These are phyloP conservation scores for Marronus borbonicus DNA, from an alignment of 2,888 invertebrate genomes.

Conservation along the genomic window DNA sequence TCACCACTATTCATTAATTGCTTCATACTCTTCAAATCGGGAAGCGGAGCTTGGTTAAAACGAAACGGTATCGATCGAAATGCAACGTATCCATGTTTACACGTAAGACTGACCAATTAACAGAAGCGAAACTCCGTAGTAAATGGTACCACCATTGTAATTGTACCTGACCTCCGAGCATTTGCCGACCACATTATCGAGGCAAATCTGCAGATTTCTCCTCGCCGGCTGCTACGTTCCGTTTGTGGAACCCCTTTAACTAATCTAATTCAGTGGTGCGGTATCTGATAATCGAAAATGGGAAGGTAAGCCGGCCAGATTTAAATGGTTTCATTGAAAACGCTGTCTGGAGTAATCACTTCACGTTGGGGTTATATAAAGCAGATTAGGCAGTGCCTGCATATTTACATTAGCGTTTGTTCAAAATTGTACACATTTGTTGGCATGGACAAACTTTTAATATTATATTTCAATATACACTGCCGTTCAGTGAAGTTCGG, in stretches of 20 bases:
- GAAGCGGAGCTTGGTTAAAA: background rate
- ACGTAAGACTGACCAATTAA: conserved; percentile 20
- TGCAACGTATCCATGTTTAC: background rate
- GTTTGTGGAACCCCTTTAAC: conserved; percentile 28
- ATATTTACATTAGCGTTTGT: too few relatives aligned
- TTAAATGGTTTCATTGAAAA: conserved; percentile 33
- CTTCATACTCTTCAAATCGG: background rate
- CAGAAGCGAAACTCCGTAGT: background rate
- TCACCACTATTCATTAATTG: too few relatives aligned
- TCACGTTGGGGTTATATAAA: background rate
- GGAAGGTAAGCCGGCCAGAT: conserved; percentile 12
- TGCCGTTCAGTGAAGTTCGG: too few relatives aligned
- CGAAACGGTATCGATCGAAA: background rate
- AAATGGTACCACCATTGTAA: background rate
- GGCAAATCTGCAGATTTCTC: conserved; percentile 26
- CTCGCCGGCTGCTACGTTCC: background rate
- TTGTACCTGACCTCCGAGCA: conserved; percentile 22
- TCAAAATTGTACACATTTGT: too few relatives aligned
- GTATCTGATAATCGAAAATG: conserved; percentile 33
- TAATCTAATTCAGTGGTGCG: conserved; percentile 32
- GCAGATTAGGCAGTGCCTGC: background rate
- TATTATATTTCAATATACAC: too few relatives aligned
- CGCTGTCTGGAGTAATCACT: background rate
- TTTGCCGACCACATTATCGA: conserved; percentile 38
- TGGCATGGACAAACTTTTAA: too few relatives aligned